These are phyloP conservation scores for Stenurella melanura DNA, from an alignment of 2,888 invertebrate genomes.

Conservation along the genomic window DNA sequence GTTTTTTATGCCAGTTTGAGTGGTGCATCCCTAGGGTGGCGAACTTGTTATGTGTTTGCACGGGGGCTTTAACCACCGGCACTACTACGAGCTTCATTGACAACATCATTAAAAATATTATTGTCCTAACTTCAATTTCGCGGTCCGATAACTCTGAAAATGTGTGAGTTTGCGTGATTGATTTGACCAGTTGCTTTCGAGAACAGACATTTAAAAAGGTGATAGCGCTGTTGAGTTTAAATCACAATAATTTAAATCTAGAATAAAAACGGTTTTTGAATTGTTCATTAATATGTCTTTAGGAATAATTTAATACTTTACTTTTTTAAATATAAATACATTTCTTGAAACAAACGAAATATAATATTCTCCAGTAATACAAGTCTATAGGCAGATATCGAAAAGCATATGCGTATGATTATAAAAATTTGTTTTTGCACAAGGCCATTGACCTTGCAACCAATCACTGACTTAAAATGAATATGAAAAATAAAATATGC, in stretches of 20 bases:
- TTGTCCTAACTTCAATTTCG: constrained; percentile 55
- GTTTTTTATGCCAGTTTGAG: constrained; percentile 28
- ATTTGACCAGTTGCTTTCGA: constrained; percentile 27
- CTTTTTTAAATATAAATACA: too few species aligned
- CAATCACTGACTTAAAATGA: too few species aligned
- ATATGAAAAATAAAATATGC: too few species aligned
- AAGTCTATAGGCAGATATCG: too few species aligned
- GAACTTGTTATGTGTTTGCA: constrained; percentile 37
- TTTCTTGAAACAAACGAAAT: too few species aligned
- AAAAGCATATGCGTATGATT: too few species aligned
- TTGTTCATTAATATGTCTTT: too few species aligned
- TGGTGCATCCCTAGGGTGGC: constrained; percentile 36
- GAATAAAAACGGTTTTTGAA: neutral
- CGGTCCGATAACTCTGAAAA: constrained; percentile 42
- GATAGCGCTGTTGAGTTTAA: neutral
- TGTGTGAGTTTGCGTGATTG: constrained; percentile 28
- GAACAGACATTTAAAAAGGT: neutral
- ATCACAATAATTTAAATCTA: neutral
- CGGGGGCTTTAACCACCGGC: constrained; percentile 17
- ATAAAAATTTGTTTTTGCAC: too few species aligned
- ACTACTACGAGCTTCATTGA: constrained; percentile 39
- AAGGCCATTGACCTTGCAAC: too few species aligned
- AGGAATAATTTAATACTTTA: too few species aligned
- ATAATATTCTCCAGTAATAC: too few species aligned
- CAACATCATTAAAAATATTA: constrained; percentile 54